These are phyloP conservation scores for Smittia aterrima DNA, from an alignment of 2,888 invertebrate species.

Conservation along the genomic window DNA sequence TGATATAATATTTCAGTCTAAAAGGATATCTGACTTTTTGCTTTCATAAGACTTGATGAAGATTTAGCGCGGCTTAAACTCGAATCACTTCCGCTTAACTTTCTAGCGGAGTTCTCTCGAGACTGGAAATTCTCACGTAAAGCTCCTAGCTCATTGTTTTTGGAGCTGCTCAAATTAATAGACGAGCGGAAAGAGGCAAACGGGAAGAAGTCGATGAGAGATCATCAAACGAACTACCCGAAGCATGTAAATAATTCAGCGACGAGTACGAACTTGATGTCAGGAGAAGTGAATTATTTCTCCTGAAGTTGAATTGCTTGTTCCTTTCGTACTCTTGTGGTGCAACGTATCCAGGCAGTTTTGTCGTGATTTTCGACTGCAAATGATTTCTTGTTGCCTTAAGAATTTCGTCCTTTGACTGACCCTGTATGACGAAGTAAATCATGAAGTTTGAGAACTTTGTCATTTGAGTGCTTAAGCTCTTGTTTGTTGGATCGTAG, in stretches of 20 bases:
- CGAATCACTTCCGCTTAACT: slow-evolving; percentile 49
- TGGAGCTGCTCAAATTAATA: slow-evolving; percentile 47
- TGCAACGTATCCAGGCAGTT: slow-evolving; percentile 36
- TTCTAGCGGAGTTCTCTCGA: slow-evolving; percentile 50
- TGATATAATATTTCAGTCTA: too few relatives aligned
- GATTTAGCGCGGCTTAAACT: slow-evolving; percentile 49
- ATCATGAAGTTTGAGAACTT: slow-evolving; percentile 67
- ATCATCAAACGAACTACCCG: neutral
- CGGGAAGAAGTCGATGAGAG: neutral
- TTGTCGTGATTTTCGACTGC: slow-evolving; percentile 45
- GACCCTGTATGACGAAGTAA: slow-evolving; percentile 64
- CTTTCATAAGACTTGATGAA: slow-evolving; percentile 51
- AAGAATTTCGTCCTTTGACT: slow-evolving; percentile 63
- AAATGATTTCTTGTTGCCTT: slow-evolving; percentile 47
- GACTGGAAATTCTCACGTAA: slow-evolving; percentile 48
- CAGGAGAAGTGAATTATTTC: slow-evolving; percentile 44
- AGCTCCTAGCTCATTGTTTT: slow-evolving; percentile 43
- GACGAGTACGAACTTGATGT: slow-evolving; percentile 48
- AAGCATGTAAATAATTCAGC: neutral
- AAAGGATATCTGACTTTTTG: slow-evolving; percentile 62
- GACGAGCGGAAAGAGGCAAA: neutral
- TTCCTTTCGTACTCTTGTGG: slow-evolving; percentile 49
- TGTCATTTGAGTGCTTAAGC: slow-evolving; percentile 70
- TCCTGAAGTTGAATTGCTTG: slow-evolving; percentile 45
- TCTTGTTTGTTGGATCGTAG: slow-evolving; percentile 51